Evolutionary conservation across 2,113 vertebrate species (phyloP).

Genomic region (Theropithecus gelada): DNA sequence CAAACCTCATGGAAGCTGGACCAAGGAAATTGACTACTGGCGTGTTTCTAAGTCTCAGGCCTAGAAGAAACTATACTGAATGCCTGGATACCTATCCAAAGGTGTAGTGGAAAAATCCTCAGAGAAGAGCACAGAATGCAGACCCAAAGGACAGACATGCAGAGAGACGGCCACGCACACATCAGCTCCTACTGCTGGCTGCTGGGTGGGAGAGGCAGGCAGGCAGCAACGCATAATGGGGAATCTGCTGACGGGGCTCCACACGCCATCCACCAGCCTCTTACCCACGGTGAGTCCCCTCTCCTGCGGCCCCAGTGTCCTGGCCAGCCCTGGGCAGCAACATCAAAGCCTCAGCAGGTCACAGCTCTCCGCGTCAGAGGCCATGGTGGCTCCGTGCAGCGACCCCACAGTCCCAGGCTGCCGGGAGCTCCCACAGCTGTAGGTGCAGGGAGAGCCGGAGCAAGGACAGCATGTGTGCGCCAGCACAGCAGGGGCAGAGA

Average conservation of each 20-base stretch:
- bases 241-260: background rate
- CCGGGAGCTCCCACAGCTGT: conserved; percentile 29
- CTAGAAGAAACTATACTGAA: background rate
- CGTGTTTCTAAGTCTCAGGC: background rate
- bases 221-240: background rate
- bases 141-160: background rate
- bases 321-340: conserved; percentile 33
- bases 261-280: background rate
- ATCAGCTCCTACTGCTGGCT: background rate
- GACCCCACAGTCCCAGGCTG: conserved; percentile 23
- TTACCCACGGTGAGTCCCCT: conserved; percentile 62
- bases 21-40: background rate
- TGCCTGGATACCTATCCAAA: background rate
- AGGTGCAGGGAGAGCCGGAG: background rate
- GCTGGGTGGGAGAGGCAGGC: background rate
- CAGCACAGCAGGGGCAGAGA: conserved; percentile 30
- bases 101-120: background rate
- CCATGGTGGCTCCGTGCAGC: conserved; percentile 27
- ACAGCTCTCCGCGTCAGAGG: conserved; percentile 44
- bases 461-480: conserved; percentile 55
- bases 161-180: background rate
- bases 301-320: conserved; percentile 54
- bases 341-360: conserved; percentile 47
- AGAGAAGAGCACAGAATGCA: background rate
- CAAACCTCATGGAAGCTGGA: background rate